phyloP scores from a whole-genome alignment of 2,888 invertebrate genomes.

The Troilus luridus region DNA sequence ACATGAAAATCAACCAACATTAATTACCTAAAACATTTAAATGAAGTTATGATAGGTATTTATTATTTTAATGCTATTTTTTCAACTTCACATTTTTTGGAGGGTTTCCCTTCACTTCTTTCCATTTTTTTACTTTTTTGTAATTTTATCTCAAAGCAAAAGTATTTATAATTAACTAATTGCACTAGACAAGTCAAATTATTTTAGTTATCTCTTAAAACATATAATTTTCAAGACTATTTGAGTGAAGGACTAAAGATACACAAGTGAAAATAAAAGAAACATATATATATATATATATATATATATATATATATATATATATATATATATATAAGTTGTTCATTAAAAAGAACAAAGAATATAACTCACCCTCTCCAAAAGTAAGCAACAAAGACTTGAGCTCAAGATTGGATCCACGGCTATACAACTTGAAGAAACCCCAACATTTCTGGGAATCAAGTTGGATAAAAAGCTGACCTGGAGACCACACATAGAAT shows the following conservation, averaged over 20 bases:
- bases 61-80: background rate
- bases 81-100: background rate
- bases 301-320: too few species aligned
- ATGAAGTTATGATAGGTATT: background rate
- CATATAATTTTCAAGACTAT: background rate
- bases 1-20: slow-evolving; percentile 11
- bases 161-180: background rate
- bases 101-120: background rate
- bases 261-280: too few species aligned
- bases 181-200: background rate
- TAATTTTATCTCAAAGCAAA: background rate
- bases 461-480: too few species aligned
- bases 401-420: too few species aligned
- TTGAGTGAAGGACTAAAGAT: background rate
- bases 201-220: background rate
- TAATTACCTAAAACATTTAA: background rate
- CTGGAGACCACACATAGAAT: too few species aligned
- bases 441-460: too few species aligned
- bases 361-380: too few species aligned
- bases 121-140: background rate
- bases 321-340: too few species aligned
- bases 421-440: too few species aligned
- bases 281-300: too few species aligned
- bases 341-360: background rate
- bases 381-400: too few species aligned